These are phyloP conservation scores for Microplitis manilae DNA, from an alignment of 2,888 invertebrate species.

Conservation along the genomic window DNA sequence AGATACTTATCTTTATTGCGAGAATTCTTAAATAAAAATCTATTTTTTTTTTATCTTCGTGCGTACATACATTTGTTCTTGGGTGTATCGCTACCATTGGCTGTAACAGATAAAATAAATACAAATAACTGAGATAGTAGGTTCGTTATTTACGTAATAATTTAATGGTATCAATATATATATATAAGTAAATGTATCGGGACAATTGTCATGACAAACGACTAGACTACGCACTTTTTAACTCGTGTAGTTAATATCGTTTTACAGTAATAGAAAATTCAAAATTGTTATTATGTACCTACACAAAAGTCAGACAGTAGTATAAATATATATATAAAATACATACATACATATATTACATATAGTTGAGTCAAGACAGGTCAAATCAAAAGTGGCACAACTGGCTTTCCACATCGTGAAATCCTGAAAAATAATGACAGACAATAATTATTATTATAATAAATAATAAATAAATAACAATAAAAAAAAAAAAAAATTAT, in stretches of 20 bases:
- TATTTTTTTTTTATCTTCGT: not conserved
- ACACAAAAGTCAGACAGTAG: not conserved
- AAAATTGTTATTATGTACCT: not conserved
- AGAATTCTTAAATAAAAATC: not conserved
- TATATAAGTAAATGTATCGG: conserved; percentile 3
- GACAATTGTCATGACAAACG: conserved; percentile 12
- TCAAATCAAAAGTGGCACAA: conserved; percentile 49
- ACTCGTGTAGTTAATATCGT: not conserved
- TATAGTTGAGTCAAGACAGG: conserved; percentile 35
- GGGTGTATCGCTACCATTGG: not conserved
- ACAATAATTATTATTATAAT: not conserved
- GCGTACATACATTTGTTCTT: not conserved
- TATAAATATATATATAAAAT: not conserved
- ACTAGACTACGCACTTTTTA: not conserved
- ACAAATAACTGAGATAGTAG: not conserved
- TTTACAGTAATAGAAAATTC: not conserved
- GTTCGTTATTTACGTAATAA: conserved; percentile 28
- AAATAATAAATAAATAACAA: not conserved
- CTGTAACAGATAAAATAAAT: not conserved
- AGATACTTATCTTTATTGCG: not conserved
- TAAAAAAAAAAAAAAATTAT: not conserved
- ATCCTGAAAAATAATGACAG: conserved; percentile 6
- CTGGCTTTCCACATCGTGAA: conserved; percentile 39
- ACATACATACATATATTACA: not conserved
- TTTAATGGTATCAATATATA: too few species aligned